These are phyloP conservation scores for Stictonetta naevosa DNA, from an alignment of 2,113 vertebrate genomes.

Conservation along the genomic window DNA sequence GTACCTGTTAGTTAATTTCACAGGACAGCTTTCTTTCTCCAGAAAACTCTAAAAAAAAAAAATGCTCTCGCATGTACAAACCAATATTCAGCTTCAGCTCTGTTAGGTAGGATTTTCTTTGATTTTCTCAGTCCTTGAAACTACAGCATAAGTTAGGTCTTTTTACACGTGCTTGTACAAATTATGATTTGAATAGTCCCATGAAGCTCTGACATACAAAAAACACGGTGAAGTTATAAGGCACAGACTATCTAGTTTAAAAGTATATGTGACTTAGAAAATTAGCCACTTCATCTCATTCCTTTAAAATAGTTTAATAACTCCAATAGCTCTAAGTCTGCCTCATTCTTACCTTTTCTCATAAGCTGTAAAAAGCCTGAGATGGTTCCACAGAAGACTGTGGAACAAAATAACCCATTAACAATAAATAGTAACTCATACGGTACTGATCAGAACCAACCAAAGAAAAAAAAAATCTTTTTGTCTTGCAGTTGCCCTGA, in stretches of 20 bases:
- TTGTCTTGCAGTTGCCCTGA: background rate
- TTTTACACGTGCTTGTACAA: background rate
- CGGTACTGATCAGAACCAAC: background rate
- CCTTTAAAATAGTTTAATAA: background rate
- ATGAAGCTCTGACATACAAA: background rate
- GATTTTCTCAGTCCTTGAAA: background rate
- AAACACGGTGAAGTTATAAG: background rate
- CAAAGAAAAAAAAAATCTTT: background rate
- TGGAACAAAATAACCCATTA: background rate
- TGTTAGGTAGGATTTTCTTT: background rate
- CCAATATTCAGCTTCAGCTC: background rate
- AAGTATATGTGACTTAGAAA: background rate
- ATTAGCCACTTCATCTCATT: background rate
- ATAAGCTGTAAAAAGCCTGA: background rate
- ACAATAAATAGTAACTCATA: background rate
- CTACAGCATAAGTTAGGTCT: background rate
- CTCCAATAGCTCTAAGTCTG: background rate
- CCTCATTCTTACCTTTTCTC: background rate
- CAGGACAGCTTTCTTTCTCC: background rate
- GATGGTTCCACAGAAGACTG: background rate
- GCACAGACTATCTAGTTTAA: background rate
- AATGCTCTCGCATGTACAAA: background rate
- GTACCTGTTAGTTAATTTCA: background rate
- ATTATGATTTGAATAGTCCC: background rate
- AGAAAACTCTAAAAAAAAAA: background rate